These are phyloP conservation scores for Idaea straminata DNA, from an alignment of 2,888 invertebrate species.

Conservation along the genomic window DNA sequence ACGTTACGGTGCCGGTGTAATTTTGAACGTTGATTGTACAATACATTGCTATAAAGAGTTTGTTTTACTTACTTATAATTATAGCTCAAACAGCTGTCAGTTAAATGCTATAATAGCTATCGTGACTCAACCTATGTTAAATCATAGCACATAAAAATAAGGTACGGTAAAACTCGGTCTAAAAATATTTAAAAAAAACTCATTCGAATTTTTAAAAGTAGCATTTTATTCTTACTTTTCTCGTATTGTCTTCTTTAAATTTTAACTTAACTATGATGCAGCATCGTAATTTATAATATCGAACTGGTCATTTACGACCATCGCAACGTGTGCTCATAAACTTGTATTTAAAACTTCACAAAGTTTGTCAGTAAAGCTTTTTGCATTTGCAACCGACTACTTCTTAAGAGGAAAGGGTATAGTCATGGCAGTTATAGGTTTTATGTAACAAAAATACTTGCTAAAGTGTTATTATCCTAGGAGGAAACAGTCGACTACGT, in stretches of 20 bases:
- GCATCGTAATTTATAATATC: conserved; percentile 35
- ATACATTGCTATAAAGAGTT: no score
- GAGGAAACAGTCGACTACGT: no score
- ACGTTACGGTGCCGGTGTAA: background rate
- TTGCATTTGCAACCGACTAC: background rate
- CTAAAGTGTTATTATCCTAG: no score
- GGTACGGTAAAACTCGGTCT: no score
- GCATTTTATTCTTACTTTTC: background rate
- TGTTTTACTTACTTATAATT: conserved; percentile 9
- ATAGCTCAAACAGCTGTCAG: background rate
- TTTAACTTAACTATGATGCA: conserved; percentile 32
- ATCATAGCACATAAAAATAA: no score
- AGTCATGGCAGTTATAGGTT: no score
- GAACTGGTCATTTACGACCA: conserved; percentile 41
- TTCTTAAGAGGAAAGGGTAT: no score
- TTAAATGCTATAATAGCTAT: background rate
- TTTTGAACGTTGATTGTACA: no score
- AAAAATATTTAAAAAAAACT: no score
- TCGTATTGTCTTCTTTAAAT: background rate
- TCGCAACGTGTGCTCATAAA: background rate
- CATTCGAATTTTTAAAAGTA: no score
- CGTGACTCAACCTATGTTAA: no score
- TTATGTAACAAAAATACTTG: no score
- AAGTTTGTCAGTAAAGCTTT: background rate
- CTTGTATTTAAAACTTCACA: background rate